phyloP scores from a whole-genome alignment of 2,888 invertebrate species.

The Melanargia galathea region DNA sequence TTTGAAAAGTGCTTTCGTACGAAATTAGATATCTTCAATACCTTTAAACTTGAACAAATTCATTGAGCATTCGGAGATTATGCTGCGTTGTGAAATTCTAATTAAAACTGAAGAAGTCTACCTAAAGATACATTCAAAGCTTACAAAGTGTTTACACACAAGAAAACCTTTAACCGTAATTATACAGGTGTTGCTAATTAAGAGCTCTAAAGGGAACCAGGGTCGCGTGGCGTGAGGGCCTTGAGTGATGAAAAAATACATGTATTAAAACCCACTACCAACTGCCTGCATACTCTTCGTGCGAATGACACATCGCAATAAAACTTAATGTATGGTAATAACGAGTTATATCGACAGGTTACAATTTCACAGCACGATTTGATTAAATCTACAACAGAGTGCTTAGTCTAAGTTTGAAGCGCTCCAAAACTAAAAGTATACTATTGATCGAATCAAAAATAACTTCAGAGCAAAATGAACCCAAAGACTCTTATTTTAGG shows the following conservation, averaged over 20 bases:
- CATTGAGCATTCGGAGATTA: neutral
- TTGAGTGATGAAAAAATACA: slow-evolving; percentile 20
- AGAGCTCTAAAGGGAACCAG: slow-evolving; percentile 29
- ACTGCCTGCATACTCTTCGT: neutral
- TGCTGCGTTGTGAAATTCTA: no score
- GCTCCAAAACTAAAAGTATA: no score
- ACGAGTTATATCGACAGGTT: neutral
- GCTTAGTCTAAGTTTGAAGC: neutral
- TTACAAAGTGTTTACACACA: slow-evolving; percentile 5
- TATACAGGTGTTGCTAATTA: slow-evolving; percentile 25
- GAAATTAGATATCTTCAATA: neutral
- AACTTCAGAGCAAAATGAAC: no score
- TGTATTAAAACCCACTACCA: neutral
- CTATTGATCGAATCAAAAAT: no score
- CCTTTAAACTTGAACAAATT: neutral
- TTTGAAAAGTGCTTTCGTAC: no score
- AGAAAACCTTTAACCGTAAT: slow-evolving; percentile 10
- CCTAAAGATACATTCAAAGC: slow-evolving; percentile 7
- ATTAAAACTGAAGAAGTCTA: neutral
- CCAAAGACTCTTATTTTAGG: no score
- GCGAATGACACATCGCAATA: neutral
- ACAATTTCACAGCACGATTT: neutral
- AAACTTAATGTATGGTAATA: neutral
- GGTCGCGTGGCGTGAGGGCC: slow-evolving; percentile 4
- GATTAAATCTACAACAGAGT: no score